Conservation (phyloP, 1,140 invertebrate genomes). For the Ooceraea biroi region DNA sequence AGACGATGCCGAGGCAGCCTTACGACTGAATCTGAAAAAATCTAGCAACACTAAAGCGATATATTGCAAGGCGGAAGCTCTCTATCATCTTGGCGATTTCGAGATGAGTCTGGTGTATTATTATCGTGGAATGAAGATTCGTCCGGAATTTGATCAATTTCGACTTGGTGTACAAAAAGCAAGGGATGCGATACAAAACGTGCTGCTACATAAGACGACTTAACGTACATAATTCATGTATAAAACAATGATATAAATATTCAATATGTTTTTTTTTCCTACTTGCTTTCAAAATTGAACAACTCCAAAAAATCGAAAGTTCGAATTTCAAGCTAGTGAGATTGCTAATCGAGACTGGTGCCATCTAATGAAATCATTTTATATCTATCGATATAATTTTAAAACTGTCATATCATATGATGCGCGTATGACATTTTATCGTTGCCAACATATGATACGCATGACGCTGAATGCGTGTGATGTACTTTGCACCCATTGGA, state of each 20-base stretch:
- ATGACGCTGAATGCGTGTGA: background rate
- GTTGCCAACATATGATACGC: too few relatives aligned
- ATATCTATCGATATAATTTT: too few relatives aligned
- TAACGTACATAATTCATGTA: background rate
- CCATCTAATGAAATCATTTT: too few relatives aligned
- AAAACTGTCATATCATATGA: too few relatives aligned
- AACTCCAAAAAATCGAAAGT: too few relatives aligned
- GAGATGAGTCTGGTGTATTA: conserved; percentile 97
- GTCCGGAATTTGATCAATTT: conserved; percentile 95
- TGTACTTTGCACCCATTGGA: background rate
- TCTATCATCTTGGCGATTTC: conserved; percentile 97
- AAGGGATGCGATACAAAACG: conserved; percentile 97
- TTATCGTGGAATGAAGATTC: conserved; percentile 93
- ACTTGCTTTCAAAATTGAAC: too few relatives aligned
- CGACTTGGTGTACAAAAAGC: conserved; percentile 97
- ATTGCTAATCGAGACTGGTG: too few relatives aligned
- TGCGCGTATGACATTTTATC: too few relatives aligned
- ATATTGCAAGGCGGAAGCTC: conserved; percentile 96
- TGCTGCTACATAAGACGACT: conserved; percentile 78
- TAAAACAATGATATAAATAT: too few relatives aligned
- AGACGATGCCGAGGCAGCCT: conserved; percentile 93
- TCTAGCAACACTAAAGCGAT: conserved; percentile 93
- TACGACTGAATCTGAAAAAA: conserved; percentile 88
- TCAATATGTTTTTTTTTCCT: too few relatives aligned
- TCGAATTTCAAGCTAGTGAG: too few relatives aligned